phyloP scores from a whole-genome alignment of 92 coral and sea anemone genomes.

The Blastomussa wellsi region DNA sequence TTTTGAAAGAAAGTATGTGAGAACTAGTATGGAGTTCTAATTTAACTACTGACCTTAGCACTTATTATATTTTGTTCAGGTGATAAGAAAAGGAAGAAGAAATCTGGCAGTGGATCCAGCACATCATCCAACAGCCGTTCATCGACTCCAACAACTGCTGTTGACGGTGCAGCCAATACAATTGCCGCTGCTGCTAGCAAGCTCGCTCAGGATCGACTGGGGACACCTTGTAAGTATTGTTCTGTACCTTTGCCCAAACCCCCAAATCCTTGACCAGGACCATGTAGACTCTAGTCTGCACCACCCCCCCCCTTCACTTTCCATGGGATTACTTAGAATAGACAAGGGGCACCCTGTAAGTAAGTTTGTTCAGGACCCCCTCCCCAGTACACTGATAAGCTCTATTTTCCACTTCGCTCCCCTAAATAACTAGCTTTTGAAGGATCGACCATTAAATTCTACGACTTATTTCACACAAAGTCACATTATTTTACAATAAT shows the following conservation, averaged over 20 bases:
- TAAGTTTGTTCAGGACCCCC: too few species aligned
- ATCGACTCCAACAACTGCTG: slow-evolving; percentile 89
- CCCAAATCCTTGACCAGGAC: neutral
- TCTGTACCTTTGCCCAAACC: neutral
- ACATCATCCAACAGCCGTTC: slow-evolving; percentile 96
- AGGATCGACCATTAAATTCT: too few species aligned
- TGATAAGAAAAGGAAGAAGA: slow-evolving; percentile 80
- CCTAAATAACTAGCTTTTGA: too few species aligned
- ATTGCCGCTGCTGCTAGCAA: slow-evolving; percentile 91
- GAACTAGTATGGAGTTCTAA: neutral
- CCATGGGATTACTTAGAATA: too few species aligned
- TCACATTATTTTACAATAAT: too few species aligned
- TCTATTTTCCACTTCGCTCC: too few species aligned
- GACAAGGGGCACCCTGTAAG: too few species aligned
- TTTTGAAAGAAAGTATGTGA: neutral
- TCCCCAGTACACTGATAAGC: too few species aligned
- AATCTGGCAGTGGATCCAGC: slow-evolving; percentile 90
- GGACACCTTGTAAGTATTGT: slow-evolving; percentile 76
- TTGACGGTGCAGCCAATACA: slow-evolving; percentile 70
- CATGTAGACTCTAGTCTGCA: too few species aligned
- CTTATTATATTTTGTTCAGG: slow-evolving; percentile 47
- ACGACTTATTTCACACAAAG: neutral
- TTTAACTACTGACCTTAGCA: neutral
- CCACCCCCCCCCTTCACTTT: too few species aligned
- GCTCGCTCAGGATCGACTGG: slow-evolving; percentile 80